Evolutionary conservation across 2,113 vertebrate species (phyloP).

Genomic region (Lichenostomus cassidix): DNA sequence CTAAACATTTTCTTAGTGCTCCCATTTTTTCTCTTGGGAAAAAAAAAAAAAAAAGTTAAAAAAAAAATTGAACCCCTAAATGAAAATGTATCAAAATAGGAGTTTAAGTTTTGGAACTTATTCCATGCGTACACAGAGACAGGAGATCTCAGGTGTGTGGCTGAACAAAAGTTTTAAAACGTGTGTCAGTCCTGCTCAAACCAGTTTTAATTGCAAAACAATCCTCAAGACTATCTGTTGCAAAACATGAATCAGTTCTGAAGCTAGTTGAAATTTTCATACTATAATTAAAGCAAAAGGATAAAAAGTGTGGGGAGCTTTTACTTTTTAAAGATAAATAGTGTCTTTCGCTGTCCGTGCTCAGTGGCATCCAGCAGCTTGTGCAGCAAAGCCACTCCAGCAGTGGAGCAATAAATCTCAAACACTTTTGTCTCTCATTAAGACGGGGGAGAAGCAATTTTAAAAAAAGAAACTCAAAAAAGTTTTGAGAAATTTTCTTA

Average conservation of each 20-base stretch:
- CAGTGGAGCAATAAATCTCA: rapidly evolving
- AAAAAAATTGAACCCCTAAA: not conserved
- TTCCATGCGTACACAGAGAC: not conserved
- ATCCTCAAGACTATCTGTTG: not conserved
- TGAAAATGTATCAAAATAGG: not conserved
- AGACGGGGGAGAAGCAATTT: rapidly evolving
- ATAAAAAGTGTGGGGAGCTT: not conserved
- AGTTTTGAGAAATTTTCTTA: not conserved
- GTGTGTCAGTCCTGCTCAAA: not conserved
- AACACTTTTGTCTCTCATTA: not conserved
- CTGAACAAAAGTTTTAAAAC: not conserved
- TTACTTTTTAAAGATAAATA: not conserved
- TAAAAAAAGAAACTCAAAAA: rapidly evolving
- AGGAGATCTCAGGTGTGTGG: not conserved
- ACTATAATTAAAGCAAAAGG: not conserved
- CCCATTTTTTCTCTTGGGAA: not conserved
- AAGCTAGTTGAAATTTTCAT: not conserved
- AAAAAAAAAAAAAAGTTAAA: not conserved
- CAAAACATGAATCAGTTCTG: rapidly evolving
- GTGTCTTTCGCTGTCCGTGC: not conserved
- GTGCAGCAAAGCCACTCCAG: not conserved
- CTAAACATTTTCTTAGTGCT: not conserved
- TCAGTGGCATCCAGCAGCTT: rapidly evolving
- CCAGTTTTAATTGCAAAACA: not conserved
- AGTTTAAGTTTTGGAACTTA: not conserved